Percentiles rank a stretch among this genome's conserved stretches.
phyloP scores from a whole-genome alignment of 2,888 invertebrate genomes.

The Habroteleia sp. region DNA sequence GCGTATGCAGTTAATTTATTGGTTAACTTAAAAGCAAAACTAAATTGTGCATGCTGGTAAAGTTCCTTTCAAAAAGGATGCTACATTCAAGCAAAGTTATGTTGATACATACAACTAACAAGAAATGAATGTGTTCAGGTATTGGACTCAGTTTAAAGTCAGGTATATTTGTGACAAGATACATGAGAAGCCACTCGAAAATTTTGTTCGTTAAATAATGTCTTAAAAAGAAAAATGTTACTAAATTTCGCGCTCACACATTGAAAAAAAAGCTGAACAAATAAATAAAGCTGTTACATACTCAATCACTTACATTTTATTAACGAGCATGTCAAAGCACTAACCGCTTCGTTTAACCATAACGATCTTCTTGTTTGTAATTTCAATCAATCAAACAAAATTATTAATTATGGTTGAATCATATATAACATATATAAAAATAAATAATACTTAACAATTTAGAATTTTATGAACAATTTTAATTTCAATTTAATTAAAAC shows the following conservation, averaged over 20 bases:
- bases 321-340: constrained; percentile 5
- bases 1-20: constrained; percentile 24
- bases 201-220: constrained; percentile 36
- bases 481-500: too few species aligned
- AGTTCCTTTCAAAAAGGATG: constrained; percentile 19
- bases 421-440: too few species aligned
- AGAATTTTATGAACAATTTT: too few species aligned
- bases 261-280: constrained; percentile 3
- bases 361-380: too few species aligned
- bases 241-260: neutral
- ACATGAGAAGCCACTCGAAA: constrained; percentile 51
- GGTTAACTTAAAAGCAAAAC: constrained; percentile 15
- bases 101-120: constrained; percentile 18
- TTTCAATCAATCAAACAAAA: too few species aligned
- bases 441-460: too few species aligned
- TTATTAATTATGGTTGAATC: too few species aligned
- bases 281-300: constrained; percentile 28
- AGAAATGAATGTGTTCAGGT: constrained; percentile 24
- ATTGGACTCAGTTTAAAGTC: constrained; percentile 19
- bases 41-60: constrained; percentile 10
- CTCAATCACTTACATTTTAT: too few species aligned
- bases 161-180: constrained; percentile 30
- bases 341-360: too few species aligned
- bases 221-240: constrained; percentile 27
- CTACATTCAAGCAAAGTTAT: constrained; percentile 24